phyloP scores from a whole-genome alignment of 1,140 invertebrate species.

The Stegodyphus mimosarum region DNA sequence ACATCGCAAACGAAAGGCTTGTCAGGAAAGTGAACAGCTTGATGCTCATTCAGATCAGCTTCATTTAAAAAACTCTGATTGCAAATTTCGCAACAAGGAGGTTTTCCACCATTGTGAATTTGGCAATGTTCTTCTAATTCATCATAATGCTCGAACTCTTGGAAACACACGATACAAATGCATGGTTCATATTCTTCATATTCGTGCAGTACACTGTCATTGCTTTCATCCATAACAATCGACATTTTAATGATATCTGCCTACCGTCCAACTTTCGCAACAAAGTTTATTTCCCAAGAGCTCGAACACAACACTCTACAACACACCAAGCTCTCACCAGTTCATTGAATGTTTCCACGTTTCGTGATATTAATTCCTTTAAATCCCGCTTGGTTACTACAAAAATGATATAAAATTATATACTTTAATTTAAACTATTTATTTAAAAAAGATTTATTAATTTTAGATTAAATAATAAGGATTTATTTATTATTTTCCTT shows the following conservation, averaged over 20 bases:
- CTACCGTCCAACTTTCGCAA: no score
- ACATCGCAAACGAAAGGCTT: constrained; percentile 46
- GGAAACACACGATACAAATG: constrained; percentile 50
- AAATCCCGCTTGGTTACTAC: no score
- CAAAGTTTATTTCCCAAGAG: no score
- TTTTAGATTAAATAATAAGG: no score
- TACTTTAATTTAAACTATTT: no score
- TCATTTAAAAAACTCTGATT: constrained; percentile 51
- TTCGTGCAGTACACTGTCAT: constrained; percentile 47
- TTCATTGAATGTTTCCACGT: no score
- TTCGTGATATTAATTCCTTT: no score
- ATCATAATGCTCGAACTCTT: constrained; percentile 48
- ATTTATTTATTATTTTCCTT: no score
- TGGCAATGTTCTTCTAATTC: constrained; percentile 54
- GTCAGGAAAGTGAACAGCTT: constrained; percentile 36
- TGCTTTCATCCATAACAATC: constrained; percentile 46
- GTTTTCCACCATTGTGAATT: constrained; percentile 48
- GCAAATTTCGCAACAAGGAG: constrained; percentile 51
- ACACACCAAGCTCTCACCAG: no score
- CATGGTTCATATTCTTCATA: constrained; percentile 48
- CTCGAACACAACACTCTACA: no score
- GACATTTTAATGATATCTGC: constrained; percentile 19
- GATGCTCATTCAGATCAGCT: constrained; percentile 42
- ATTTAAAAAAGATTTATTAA: no score
- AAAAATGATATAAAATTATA: no score